Evolutionary conservation across 2,797 vertebrate species (phyloP), one percentile per base, ranked within the genome.

Genomic region (Rhinoraja longicauda): DNA sequence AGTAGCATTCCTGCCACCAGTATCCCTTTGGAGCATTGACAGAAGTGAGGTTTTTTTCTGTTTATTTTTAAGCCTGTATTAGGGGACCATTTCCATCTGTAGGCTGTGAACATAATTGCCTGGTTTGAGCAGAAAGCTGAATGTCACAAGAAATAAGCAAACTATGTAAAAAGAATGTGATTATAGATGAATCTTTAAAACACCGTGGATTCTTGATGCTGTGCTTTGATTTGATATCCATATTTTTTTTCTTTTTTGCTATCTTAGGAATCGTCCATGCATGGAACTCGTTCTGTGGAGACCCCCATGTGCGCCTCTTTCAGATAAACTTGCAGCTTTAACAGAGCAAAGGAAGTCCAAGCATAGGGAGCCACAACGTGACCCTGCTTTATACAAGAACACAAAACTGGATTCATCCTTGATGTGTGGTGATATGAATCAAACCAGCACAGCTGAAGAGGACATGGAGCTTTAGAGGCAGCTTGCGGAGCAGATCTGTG

Each of bases 231-330:
- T 29, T 75, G 39, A 29, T 24, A 12, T 32, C 13, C 3, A 76
- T 76, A 12, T 93, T 78, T 93, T 9, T 32, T n/a, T 93, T n/a
- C 8, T 81, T 93, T 81, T 73, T 3, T 79, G 39, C n/a, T 57
- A 39, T 45, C 0, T 75, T 93, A 97, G 97, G 95, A 97, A 96
- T 93, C 97, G 95, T 75, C 97, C 97, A 79, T 97, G 97, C 93
- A 97, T 97, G 97, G 97, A 97, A 95, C 91, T 97, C 95, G 97
- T 97, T 93, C 93, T 97, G 93, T 97, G 97, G 97, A 95, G 97
- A 73, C 97, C 97, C 21, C 96, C 95, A 7, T 96, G 96, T 32
- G 96, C 97, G 93, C 95, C 96, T 0, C 94, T 97, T 90, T 95
- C 95, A 86, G 96, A 95, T 93, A 96, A 94, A 93, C 95, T 96